Base-by-base conservation (phyloP, 2,113 vertebrate genomes). In the Puntigrus tetrazona region DNA sequence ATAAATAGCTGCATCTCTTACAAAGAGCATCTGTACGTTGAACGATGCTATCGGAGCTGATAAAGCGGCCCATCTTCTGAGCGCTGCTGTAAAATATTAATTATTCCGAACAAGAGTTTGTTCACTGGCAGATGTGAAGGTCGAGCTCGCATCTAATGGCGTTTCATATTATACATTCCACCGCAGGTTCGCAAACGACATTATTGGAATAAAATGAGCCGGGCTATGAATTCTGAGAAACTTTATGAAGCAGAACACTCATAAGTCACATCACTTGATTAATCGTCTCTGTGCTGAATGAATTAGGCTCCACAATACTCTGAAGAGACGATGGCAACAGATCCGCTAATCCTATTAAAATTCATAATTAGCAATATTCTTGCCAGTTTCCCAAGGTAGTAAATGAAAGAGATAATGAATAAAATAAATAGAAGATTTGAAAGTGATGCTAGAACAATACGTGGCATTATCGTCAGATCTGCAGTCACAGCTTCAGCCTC, bases 301-400 rank as follows among this genome's bases (percentile, higher is more conserved):
- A 89, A 91, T 92, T 92, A 86, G 90, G 89, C 88, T 89, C 70
- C 86, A 78, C 85, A 87, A 88, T 84, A 86, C 87, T 86, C 78
- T 76, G 81, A 88, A 89, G 85, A 89, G 88, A 89, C 87, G 88
- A 89, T 92, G 88, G 89, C 88, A 61, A 72, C 84, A 88, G 88
- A 91, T 91, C 78, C 87, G 85, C 78, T 92, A 92, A 92, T 93
- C 90, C 89, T 87, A 92, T 93, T 91, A 91, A 90, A 91, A 89
- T 90, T 65, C 86, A 90, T 91, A 91, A 92, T 93, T 91, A 87
- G 88, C 77, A 70, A 65, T 69, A 76, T 87, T 89, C 88, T 86
- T 69, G 86, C 81, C 85, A 69, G 70, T 83, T 70, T 89, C 84
- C 88, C 50, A 63, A 87, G 87, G 83, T 88, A 87, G 77, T 63